Conservation (phyloP, 2,113 vertebrate genomes). For the Calcarius ornatus region DNA sequence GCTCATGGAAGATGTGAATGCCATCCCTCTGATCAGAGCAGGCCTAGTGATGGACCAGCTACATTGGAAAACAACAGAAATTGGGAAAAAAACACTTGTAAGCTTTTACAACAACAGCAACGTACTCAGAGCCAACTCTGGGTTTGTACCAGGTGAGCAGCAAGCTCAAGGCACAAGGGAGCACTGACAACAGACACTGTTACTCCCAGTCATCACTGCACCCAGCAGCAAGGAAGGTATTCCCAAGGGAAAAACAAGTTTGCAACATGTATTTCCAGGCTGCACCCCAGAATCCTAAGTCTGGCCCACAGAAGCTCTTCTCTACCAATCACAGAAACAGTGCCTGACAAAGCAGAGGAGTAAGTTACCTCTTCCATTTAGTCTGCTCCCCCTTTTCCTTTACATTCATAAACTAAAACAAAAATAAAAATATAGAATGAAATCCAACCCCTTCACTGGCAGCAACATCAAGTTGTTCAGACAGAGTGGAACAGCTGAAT, state of each 20-base stretch:
- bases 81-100: neutral
- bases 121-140: accelerated
- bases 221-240: neutral
- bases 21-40: conserved; percentile 67
- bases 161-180: neutral
- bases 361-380: neutral
- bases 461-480: neutral
- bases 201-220: neutral
- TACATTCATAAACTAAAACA: neutral
- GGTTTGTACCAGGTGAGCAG: neutral
- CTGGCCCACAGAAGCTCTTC: neutral
- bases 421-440: neutral
- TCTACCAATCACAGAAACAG: neutral
- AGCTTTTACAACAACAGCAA: neutral
- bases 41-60: conserved; percentile 74
- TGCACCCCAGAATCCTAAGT: neutral
- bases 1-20: conserved; percentile 82
- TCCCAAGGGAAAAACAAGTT: neutral
- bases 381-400: neutral
- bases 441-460: neutral
- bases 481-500: neutral
- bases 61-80: neutral
- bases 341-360: neutral
- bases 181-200: neutral
- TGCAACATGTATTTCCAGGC: neutral